Conservation (phyloP, 1,140 invertebrate genomes). For the Eriosoma lanigerum region DNA sequence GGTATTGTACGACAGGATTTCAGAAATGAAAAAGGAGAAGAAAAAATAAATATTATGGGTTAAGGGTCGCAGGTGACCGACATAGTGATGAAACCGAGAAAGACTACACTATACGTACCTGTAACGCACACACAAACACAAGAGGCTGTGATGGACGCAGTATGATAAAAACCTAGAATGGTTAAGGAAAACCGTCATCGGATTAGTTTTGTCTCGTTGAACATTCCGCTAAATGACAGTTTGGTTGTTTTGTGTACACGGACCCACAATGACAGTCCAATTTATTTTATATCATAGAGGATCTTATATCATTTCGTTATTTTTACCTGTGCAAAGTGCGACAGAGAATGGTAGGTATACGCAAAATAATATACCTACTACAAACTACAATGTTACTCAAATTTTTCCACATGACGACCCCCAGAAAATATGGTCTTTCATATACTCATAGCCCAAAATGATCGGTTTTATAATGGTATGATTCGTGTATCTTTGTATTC, state of each 20-base stretch:
- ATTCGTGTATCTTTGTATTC: too few relatives aligned
- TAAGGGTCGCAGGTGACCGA: not conserved
- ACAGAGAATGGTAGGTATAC: too few relatives aligned
- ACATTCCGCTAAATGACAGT: not conserved
- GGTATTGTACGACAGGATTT: not conserved
- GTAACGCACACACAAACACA: not conserved
- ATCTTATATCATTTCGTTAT: too few relatives aligned
- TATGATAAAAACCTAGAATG: not conserved
- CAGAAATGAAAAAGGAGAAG: not conserved
- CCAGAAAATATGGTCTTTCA: too few relatives aligned
- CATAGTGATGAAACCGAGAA: not conserved
- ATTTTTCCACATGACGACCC: too few relatives aligned
- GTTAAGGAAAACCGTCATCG: not conserved
- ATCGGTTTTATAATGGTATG: too few relatives aligned
- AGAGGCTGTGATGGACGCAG: not conserved
- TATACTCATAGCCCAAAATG: too few relatives aligned
- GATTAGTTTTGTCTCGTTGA: constrained; percentile 3
- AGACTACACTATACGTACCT: not conserved
- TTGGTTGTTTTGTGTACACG: not conserved
- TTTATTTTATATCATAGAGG: not conserved
- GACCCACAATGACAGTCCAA: not conserved
- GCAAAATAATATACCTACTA: too few relatives aligned
- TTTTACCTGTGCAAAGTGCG: too few relatives aligned
- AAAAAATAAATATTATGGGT: too few relatives aligned
- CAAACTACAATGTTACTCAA: too few relatives aligned